Percentiles rank a stretch among this genome's conserved stretches.
These are phyloP conservation scores for Epiblema foenella DNA, from an alignment of 2,888 invertebrate species.

Conservation along the genomic window DNA sequence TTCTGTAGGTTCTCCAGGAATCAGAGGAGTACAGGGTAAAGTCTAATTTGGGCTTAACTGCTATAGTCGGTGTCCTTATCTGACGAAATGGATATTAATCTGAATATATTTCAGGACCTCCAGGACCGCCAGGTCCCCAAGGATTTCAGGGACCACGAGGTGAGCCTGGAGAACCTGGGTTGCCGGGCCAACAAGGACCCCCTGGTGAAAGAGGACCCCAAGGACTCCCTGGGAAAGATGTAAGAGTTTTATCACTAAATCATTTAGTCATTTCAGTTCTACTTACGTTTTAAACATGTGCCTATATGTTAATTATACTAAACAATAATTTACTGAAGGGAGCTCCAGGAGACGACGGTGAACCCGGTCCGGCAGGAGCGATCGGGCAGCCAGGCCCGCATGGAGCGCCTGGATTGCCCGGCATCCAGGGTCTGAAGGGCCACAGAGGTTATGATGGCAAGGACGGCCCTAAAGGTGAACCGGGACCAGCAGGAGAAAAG, in stretches of 20 bases:
- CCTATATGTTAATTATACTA: slow-evolving; percentile 22
- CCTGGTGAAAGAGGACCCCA: slow-evolving; percentile 88
- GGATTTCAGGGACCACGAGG: slow-evolving; percentile 94
- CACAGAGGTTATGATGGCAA: slow-evolving; percentile 92
- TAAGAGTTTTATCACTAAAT: slow-evolving; percentile 61
- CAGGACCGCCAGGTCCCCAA: slow-evolving; percentile 86
- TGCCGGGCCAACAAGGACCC: slow-evolving; percentile 87
- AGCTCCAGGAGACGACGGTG: slow-evolving; percentile 91
- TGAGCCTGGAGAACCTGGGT: slow-evolving; percentile 90
- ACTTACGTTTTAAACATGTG: neutral
- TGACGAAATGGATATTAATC: neutral
- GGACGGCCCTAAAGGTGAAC: slow-evolving; percentile 93
- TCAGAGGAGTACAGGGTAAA: slow-evolving; percentile 90
- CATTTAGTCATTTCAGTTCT: neutral
- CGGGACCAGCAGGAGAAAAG: slow-evolving; percentile 90
- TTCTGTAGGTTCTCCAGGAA: slow-evolving; percentile 91
- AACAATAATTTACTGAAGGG: slow-evolving; percentile 78
- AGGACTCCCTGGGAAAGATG: slow-evolving; percentile 91
- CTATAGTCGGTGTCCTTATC: neutral
- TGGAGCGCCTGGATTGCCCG: slow-evolving; percentile 90
- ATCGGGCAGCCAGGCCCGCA: slow-evolving; percentile 89
- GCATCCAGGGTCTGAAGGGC: slow-evolving; percentile 92
- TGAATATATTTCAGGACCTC: slow-evolving; percentile 65
- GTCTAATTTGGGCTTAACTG: neutral
- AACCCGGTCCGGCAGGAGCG: slow-evolving; percentile 89